These are phyloP conservation scores for Rhabdornis inornatus DNA, from an alignment of 2,113 vertebrate species.

Conservation along the genomic window DNA sequence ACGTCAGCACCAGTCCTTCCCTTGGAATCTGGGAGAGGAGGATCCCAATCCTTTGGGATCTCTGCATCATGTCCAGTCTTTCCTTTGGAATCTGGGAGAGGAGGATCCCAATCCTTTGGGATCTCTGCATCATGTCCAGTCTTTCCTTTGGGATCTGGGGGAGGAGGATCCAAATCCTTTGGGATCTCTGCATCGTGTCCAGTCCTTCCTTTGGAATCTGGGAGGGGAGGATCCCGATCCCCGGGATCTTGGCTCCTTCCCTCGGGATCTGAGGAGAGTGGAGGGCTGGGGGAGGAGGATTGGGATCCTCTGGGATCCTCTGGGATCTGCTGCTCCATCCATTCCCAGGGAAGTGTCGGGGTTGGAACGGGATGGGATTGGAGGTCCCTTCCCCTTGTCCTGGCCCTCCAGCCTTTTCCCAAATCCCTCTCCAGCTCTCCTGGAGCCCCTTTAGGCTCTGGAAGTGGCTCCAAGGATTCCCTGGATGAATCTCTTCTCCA, in stretches of 20 bases:
- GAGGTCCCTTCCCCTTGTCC: background rate
- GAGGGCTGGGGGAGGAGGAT: background rate
- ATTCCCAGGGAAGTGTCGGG: background rate
- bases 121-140: too few species aligned
- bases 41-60: background rate
- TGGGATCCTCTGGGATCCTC: background rate
- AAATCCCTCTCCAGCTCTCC: background rate
- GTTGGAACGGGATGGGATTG: background rate
- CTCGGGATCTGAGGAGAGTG: background rate
- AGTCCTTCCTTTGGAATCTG: background rate
- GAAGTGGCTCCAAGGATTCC: background rate
- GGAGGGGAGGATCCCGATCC: background rate
- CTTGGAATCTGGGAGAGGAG: too few species aligned
- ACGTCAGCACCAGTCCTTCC: background rate
- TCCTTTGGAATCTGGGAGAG: too few species aligned
- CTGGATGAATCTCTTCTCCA: background rate
- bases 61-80: too few species aligned
- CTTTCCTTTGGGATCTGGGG: background rate
- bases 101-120: too few species aligned
- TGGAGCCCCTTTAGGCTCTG: background rate
- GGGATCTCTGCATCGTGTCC: background rate
- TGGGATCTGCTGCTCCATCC: background rate
- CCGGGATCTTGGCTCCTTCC: background rate
- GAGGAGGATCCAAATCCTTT: rapidly evolving
- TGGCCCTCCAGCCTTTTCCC: background rate